Conservation (phyloP, 2,113 vertebrate species). For the Spilogale gracilis region DNA sequence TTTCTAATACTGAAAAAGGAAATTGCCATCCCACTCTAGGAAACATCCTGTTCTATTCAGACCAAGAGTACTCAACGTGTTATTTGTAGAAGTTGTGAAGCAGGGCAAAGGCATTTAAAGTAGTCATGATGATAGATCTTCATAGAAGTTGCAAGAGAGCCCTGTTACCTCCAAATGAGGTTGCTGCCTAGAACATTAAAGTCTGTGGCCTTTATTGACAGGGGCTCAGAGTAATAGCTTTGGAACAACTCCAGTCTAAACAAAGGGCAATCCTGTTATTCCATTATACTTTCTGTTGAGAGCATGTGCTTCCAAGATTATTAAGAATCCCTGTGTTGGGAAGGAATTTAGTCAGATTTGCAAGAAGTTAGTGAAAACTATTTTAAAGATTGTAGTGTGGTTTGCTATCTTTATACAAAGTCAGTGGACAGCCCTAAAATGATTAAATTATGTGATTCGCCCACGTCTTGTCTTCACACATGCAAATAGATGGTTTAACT, state of each 20-base stretch:
- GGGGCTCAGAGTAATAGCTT: constrained; percentile 61
- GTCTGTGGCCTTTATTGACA: constrained; percentile 67
- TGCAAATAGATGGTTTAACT: constrained; percentile 32
- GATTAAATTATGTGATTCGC: neutral
- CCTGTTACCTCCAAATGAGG: constrained; percentile 45
- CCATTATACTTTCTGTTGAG: constrained; percentile 63
- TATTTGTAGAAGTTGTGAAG: constrained; percentile 65
- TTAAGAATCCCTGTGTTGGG: constrained; percentile 18
- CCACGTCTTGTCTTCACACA: neutral
- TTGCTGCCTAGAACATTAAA: constrained; percentile 54
- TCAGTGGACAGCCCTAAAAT: neutral
- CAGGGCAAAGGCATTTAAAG: constrained; percentile 40
- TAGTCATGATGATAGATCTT: constrained; percentile 57
- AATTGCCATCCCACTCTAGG: constrained; percentile 19
- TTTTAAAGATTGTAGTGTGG: constrained; percentile 27
- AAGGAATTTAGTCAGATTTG: constrained; percentile 65
- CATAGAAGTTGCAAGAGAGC: constrained; percentile 39
- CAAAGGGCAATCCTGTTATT: constrained; percentile 53
- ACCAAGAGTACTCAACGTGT: constrained; percentile 17
- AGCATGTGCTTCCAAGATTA: constrained; percentile 57
- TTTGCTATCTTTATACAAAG: constrained; percentile 52
- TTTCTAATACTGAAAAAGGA: constrained; percentile 43
- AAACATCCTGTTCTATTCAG: constrained; percentile 52
- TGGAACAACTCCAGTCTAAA: constrained; percentile 70
- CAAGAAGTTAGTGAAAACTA: constrained; percentile 54